Conservation (phyloP, 2,113 vertebrate genomes). For the Orycteropus afer region DNA sequence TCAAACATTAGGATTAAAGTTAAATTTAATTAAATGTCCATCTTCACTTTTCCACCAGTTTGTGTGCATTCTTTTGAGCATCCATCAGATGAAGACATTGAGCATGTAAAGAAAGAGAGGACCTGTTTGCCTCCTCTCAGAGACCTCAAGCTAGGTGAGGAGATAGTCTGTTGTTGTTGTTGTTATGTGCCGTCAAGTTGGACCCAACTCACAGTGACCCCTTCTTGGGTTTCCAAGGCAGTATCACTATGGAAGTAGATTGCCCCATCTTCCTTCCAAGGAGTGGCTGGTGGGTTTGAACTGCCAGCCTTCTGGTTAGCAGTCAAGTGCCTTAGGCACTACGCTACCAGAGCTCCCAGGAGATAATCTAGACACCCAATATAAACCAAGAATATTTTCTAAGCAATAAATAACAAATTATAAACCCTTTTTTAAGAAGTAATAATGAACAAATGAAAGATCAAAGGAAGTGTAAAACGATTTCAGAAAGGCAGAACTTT, state of each 20-base stretch:
- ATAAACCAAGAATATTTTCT: constrained; percentile 13
- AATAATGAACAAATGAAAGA: constrained; percentile 37
- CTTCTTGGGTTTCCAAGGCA: no score
- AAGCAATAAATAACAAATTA: constrained; percentile 22
- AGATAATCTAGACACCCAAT: not conserved
- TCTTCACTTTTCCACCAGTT: not conserved
- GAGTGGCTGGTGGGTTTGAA: no score
- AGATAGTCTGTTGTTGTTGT: no score
- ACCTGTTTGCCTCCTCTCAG: not conserved
- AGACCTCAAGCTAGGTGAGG: not conserved
- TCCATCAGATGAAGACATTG: not conserved
- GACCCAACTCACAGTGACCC: no score
- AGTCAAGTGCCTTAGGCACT: no score
- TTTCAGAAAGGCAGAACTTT: not conserved
- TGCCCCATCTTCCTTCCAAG: no score
- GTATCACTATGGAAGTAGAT: no score
- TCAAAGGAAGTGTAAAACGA: not conserved
- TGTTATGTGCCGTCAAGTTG: no score
- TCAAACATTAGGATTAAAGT: not conserved
- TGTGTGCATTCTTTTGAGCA: not conserved
- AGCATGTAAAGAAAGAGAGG: not conserved
- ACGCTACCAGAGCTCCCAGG: no score
- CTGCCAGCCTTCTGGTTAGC: no score
- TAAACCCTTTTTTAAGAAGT: not conserved
- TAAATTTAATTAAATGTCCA: not conserved